phyloP scores from a whole-genome alignment of 35 echinoderm and acorn worm species.

The Strongylocentrotus purpuratus region DNA sequence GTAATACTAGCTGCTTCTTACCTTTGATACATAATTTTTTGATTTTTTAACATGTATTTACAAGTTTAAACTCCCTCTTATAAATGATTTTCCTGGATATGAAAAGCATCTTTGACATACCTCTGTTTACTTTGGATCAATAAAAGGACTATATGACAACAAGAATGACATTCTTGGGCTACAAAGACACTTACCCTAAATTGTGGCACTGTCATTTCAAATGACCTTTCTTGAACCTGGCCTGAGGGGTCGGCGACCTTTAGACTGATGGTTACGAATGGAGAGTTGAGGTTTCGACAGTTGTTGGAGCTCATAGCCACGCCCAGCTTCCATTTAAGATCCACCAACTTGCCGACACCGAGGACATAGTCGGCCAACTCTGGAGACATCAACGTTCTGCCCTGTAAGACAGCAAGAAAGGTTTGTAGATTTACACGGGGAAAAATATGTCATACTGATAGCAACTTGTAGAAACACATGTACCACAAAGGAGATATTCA shows the following conservation, averaged over 20 bases:
- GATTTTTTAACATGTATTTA: too few relatives aligned
- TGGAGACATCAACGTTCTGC: conserved; percentile 45
- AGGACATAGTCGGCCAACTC: conserved; percentile 56
- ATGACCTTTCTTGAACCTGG: conserved; percentile 61
- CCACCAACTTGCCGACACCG: conserved; percentile 83
- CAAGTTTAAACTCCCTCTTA: too few relatives aligned
- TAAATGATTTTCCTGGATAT: too few relatives aligned
- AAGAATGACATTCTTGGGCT: too few relatives aligned
- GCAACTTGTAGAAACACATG: too few relatives aligned
- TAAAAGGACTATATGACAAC: too few relatives aligned
- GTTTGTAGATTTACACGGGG: background rate
- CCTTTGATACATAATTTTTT: too few relatives aligned
- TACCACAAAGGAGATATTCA: too few relatives aligned
- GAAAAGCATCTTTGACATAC: too few relatives aligned
- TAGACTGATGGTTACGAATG: conserved; percentile 71
- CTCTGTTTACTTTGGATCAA: too few relatives aligned
- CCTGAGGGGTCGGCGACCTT: conserved; percentile 81
- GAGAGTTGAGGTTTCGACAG: conserved; percentile 86
- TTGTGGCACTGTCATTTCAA: conserved; percentile 93
- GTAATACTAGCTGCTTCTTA: too few relatives aligned
- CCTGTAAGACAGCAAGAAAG: conserved; percentile 40
- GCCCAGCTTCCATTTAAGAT: conserved; percentile 92
- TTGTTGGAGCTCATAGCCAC: conserved; percentile 82
- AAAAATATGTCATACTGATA: too few relatives aligned
- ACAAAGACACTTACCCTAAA: conserved; percentile 83